Conservation (phyloP, 2,113 vertebrate species). For the Psittacula cyanocephala region DNA sequence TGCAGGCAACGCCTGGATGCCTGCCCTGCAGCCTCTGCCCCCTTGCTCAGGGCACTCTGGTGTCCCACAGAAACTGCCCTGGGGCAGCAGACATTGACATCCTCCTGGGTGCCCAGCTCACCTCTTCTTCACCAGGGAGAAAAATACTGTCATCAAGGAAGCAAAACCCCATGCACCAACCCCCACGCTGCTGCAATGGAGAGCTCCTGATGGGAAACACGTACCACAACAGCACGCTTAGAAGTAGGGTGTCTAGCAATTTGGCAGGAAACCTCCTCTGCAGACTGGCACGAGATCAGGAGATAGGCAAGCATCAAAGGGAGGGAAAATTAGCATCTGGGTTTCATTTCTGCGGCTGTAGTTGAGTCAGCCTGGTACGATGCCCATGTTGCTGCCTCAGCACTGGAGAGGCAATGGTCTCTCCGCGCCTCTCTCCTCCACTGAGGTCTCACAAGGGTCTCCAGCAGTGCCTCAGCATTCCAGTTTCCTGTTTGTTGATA, state of each 20-base stretch:
- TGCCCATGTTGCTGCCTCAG: neutral
- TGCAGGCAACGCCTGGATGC: accelerated
- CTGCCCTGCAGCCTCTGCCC: neutral
- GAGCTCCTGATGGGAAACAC: neutral
- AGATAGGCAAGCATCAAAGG: neutral
- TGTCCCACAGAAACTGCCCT: neutral
- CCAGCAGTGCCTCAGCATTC: neutral
- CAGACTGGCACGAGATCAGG: neutral
- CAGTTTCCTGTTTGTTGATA: slow-evolving; percentile 56
- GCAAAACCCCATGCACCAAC: accelerated
- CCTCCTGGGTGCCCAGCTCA: accelerated
- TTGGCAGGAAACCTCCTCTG: neutral
- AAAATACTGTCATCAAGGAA: neutral
- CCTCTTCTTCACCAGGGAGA: neutral
- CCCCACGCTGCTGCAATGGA: neutral
- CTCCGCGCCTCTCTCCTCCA: neutral
- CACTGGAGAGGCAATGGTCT: neutral
- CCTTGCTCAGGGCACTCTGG: accelerated
- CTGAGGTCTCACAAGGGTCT: neutral
- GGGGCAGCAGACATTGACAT: accelerated
- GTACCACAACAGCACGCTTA: neutral
- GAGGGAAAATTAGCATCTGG: neutral
- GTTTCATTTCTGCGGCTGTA: neutral
- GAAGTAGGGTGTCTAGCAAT: neutral
- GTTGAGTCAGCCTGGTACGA: neutral